These are phyloP conservation scores for Zaprionus ornatus DNA, from an alignment of 1,140 invertebrate species.

Conservation along the genomic window DNA sequence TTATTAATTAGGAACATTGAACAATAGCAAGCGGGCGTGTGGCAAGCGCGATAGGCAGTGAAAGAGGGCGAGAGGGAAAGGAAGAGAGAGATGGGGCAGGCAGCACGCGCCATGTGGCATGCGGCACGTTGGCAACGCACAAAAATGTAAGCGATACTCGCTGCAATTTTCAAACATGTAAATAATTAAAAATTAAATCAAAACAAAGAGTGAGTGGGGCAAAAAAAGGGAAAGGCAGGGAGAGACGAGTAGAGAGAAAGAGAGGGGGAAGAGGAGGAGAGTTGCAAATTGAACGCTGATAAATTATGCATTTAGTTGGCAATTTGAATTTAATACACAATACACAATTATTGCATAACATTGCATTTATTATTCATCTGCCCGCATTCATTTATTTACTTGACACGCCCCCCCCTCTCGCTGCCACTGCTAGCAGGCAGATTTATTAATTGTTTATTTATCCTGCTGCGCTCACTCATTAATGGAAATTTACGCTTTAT, in stretches of 20 bases:
- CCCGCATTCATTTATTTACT: slow-evolving; percentile 5
- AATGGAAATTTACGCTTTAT: slow-evolving; percentile 1
- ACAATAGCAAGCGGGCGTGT: slow-evolving; percentile 4
- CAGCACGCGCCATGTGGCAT: not conserved
- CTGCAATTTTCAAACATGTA: not conserved
- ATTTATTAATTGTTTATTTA: slow-evolving; percentile 17
- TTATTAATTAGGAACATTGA: slow-evolving; percentile 41
- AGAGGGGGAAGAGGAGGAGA: not conserved
- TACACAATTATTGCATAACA: slow-evolving; percentile 17
- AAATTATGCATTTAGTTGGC: slow-evolving; percentile 22
- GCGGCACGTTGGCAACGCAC: not conserved
- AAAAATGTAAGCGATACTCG: not conserved
- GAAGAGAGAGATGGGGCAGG: not conserved
- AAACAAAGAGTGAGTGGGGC: not conserved
- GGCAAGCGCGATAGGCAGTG: not conserved
- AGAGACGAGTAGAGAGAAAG: not conserved
- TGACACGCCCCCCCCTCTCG: not conserved
- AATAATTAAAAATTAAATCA: slow-evolving; percentile 4
- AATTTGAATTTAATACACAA: slow-evolving; percentile 25
- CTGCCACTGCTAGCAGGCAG: not conserved
- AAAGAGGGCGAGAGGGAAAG: not conserved
- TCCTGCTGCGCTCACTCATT: not conserved
- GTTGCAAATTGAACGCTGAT: not conserved
- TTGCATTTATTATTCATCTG: slow-evolving; percentile 16
- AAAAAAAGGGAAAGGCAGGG: not conserved